phyloP scores from a whole-genome alignment of 2,113 vertebrate genomes.

The Crypturellus undulatus region DNA sequence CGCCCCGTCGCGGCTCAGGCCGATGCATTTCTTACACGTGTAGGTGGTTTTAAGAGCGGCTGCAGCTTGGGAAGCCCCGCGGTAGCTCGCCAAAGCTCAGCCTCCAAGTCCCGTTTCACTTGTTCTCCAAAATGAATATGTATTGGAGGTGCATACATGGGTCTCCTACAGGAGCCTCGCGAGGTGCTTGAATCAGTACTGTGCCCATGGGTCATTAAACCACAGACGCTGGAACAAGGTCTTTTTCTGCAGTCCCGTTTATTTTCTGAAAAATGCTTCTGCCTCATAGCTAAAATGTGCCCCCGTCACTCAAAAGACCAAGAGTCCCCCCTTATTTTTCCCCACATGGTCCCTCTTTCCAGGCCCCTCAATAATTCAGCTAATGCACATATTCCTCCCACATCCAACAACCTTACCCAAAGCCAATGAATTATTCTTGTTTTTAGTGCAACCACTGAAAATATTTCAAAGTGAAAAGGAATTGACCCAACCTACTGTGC shows the following conservation, averaged over 20 bases:
- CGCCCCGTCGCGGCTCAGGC: too few species aligned
- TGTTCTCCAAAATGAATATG: conserved; percentile 63
- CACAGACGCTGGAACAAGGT: conserved; percentile 3
- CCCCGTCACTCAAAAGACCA: conserved; percentile 53
- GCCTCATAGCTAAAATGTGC: conserved; percentile 62
- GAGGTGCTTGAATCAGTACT: not conserved
- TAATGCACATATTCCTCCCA: conserved; percentile 50
- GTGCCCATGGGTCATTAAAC: not conserved
- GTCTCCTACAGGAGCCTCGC: not conserved
- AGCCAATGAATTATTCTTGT: conserved; percentile 74
- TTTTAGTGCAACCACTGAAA: conserved; percentile 56
- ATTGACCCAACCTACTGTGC: conserved; percentile 76
- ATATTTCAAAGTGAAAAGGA: conserved; percentile 76
- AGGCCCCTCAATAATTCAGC: conserved; percentile 45
- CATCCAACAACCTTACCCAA: conserved; percentile 58
- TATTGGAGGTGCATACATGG: conserved; percentile 30
- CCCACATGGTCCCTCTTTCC: not conserved
- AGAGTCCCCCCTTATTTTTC: conserved; percentile 13
- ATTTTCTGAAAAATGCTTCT: conserved; percentile 48
- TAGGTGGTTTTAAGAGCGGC: not conserved
- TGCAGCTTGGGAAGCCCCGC: not conserved
- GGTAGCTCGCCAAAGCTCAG: not conserved
- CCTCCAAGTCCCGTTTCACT: conserved; percentile 15
- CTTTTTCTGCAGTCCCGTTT: conserved; percentile 31
- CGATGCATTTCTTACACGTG: not conserved